phyloP scores from a whole-genome alignment of 2,888 invertebrate genomes.

The Lepas anatifera region DNA sequence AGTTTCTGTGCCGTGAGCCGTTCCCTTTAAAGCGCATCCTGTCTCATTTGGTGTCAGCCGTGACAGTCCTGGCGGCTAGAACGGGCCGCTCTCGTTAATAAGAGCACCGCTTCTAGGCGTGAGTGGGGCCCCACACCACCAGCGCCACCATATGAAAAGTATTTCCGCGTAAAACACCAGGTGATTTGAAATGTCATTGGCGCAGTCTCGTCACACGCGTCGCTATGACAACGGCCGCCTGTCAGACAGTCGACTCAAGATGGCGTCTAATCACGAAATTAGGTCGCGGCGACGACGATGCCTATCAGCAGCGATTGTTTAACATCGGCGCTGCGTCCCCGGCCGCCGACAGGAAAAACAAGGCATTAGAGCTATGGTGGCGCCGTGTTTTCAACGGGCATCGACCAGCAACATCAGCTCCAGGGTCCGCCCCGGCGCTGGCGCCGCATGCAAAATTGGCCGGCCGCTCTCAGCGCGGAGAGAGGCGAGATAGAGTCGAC shows the following conservation, averaged over 20 bases:
- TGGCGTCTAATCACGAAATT: conserved; percentile 10
- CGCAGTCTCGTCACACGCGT: background rate
- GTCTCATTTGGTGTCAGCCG: background rate
- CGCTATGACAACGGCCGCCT: background rate
- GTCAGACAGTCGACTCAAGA: background rate
- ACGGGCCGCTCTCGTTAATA: background rate
- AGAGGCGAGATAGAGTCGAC: too few species aligned
- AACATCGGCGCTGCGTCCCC: background rate
- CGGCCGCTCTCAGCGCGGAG: too few species aligned
- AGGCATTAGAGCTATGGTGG: background rate
- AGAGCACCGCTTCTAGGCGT: background rate
- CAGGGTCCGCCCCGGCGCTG: background rate
- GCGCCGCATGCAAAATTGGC: background rate
- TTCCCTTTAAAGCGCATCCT: background rate
- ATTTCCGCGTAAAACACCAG: background rate
- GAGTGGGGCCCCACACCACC: background rate
- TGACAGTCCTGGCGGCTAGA: background rate
- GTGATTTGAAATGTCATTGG: background rate
- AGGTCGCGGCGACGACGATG: background rate
- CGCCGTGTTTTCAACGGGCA: background rate
- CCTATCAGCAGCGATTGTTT: background rate
- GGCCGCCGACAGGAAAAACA: background rate
- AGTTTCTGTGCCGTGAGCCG: too few species aligned
- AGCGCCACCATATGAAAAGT: background rate
- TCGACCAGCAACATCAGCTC: background rate